Evolutionary conservation across 35 echinoderm and acorn worm genomes (phyloP).

Genomic region (Anneissia japonica): DNA sequence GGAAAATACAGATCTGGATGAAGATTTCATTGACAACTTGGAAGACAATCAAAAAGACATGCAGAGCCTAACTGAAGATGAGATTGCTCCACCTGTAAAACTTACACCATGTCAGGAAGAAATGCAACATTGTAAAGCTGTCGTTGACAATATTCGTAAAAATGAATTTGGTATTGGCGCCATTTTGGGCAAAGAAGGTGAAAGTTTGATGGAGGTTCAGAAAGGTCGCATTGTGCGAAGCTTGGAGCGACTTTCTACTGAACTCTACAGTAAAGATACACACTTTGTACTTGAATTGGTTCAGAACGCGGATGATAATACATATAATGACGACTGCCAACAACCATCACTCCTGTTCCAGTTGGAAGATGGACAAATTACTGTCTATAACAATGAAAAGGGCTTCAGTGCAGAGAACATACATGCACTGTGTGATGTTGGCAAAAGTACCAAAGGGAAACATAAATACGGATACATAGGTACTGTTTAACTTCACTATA

Average conservation of each 20-base stretch:
- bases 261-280: constrained; percentile 57
- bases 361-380: constrained; percentile 17
- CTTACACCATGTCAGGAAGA: constrained; percentile 4
- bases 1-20: no score
- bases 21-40: no score
- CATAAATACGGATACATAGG: constrained; percentile 58
- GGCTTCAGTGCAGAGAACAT: constrained; percentile 37
- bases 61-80: no score
- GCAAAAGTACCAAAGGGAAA: constrained; percentile 57
- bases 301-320: constrained; percentile 56
- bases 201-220: constrained; percentile 7
- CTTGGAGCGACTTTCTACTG: constrained; percentile 23
- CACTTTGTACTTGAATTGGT: constrained; percentile 54
- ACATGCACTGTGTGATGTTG: constrained; percentile 54
- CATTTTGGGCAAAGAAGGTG: constrained; percentile 11
- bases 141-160: constrained; percentile 27
- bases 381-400: constrained; percentile 38
- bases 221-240: constrained; percentile 31
- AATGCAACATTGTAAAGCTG: constrained; percentile 1
- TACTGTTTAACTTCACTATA: no score
- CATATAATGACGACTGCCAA: background rate
- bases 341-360: constrained; percentile 29
- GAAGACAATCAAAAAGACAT: no score
- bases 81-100: no score
- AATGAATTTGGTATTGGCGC: constrained; percentile 45